These are phyloP conservation scores for Netelia virgata DNA, from an alignment of 2,888 invertebrate genomes.

Conservation along the genomic window DNA sequence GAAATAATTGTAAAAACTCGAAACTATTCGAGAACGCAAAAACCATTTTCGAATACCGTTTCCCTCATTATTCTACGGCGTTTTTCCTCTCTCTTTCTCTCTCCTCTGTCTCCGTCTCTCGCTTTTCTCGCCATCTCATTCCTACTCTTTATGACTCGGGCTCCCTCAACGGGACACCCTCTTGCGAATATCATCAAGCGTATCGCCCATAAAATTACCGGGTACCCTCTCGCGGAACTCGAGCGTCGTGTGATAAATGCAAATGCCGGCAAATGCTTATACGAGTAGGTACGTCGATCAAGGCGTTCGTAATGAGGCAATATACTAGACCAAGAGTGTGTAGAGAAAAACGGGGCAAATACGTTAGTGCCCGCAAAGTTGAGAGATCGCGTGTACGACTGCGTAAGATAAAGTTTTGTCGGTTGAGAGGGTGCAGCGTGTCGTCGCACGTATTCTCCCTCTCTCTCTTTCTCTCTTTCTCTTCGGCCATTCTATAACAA, in stretches of 20 bases:
- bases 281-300: slow-evolving; percentile 21
- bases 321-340: slow-evolving; percentile 65
- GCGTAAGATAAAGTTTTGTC: slow-evolving; percentile 55
- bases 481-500: slow-evolving; percentile 72
- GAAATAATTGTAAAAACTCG: too few species aligned
- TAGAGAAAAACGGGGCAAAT: slow-evolving; percentile 51
- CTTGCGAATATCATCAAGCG: slow-evolving; percentile 26
- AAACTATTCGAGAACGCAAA: too few species aligned
- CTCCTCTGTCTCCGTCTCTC: background rate
- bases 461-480: slow-evolving; percentile 26
- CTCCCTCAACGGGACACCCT: background rate
- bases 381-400: slow-evolving; percentile 43
- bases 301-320: slow-evolving; percentile 73
- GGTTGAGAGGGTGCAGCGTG: slow-evolving; percentile 73
- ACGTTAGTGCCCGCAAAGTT: slow-evolving; percentile 64
- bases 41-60: too few species aligned
- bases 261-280: slow-evolving; percentile 70
- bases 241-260: slow-evolving; percentile 73
- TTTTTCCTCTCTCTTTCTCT: slow-evolving; percentile 18
- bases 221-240: slow-evolving; percentile 12
- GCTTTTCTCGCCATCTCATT: background rate
- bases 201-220: slow-evolving; percentile 51
- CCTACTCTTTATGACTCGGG: background rate
- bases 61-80: slow-evolving; percentile 41
- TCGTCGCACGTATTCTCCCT: slow-evolving; percentile 66